Evolutionary conservation across 2,888 invertebrate genomes (phyloP), one percentile per base, ranked within the genome.

Genomic region (Eubasilissa splendida): DNA sequence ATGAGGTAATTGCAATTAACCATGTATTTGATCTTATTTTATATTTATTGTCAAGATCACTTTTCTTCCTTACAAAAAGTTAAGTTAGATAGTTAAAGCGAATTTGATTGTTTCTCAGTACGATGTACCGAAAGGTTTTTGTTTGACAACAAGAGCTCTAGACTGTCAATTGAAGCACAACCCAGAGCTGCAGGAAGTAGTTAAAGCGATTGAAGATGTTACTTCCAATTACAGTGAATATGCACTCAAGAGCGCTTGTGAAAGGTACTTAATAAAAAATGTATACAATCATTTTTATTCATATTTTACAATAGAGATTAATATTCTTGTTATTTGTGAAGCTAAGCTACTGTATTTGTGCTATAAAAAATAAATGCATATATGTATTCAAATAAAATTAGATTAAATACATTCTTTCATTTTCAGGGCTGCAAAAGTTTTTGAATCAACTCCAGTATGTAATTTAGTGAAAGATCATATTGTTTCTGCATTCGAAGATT

Each of bases 81-180:
- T 22, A 22, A 22, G 22, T 22, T 22, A 22, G 22, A 22, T 22
- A 22, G 1, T 22, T 22, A 22, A 22, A 22, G 22, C 1, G 22
- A 22, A 22, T 22, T 22, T 60, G 12, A 7, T 8, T 58, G 58
- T 65, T 63, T 83, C 85, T 84, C 85, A 88, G 88, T 93, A 93
- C 85, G 86, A 86, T 74, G 93, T 95, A 0, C 95, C 95, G 0
- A 90, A 90, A 71, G 96, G 95, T 8, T 94, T 95, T 85, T 93
- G 95, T 84, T 85, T 96, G 12, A 95, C 95, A 0, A 89, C 91
- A 0, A 87, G 88, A 74, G 94, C 94, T 0, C 91, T 94, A 83
- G 89, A 92, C 65, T 86, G 87, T 54, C 94, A 95, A 84, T 84
- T 95, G 0, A 86, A 91, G 82, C 83, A 85, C 2, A 89, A 91